Evolutionary conservation across 1,140 invertebrate species (phyloP), one percentile per base, ranked within the genome.

Genomic region (Wasmannia auropunctata): DNA sequence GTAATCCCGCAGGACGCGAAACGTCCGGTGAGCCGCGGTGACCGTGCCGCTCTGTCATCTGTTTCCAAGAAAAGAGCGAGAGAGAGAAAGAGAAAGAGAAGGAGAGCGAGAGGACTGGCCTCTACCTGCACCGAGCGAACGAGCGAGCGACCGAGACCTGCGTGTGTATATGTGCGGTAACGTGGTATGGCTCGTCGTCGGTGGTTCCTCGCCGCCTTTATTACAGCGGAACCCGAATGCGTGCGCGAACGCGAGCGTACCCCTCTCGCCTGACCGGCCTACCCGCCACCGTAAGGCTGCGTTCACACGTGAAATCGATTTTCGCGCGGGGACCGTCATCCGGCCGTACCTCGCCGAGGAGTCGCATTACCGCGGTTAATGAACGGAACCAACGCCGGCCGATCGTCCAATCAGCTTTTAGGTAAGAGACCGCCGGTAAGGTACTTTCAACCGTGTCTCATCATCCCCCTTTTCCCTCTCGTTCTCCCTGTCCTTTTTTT

Each of bases 211-310:
- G 88, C 89, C 83, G 81, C 79, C 79, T 83, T 83, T 74, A 46
- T 83, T 83, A 89, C 87, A 69, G 83, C 62, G 84, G 72, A 86
- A 86, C 84, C 91, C 93, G 93, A 93, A 94, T 94, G 93, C 91
- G 92, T 93, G 90, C 86, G 88, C 93, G 93, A 92, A 90, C 86
- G 88, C 93, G 93, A 92, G 88, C 86, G 89, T 93, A 93, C 91
- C 86, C 89, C 92, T 89, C 86, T 86, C 75, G 86, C 60, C 87
- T 87, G 87, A 89, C 87, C 76, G 85, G 89, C 87, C 89, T 86
- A 70, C 72, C 86, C 87, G 85, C 83, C 83, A 37, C 51, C 88
- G 89, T 92, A 90, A 92, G 92, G 93, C 91, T 87, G 81, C 87
- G 67, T 92, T 87, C 92, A 93, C 92, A 92, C 88, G 54, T 62